Percentiles rank a stretch among this genome's conserved stretches.
phyloP scores from a whole-genome alignment of 2,113 vertebrate species.

The Brienomyrus longianalis region DNA sequence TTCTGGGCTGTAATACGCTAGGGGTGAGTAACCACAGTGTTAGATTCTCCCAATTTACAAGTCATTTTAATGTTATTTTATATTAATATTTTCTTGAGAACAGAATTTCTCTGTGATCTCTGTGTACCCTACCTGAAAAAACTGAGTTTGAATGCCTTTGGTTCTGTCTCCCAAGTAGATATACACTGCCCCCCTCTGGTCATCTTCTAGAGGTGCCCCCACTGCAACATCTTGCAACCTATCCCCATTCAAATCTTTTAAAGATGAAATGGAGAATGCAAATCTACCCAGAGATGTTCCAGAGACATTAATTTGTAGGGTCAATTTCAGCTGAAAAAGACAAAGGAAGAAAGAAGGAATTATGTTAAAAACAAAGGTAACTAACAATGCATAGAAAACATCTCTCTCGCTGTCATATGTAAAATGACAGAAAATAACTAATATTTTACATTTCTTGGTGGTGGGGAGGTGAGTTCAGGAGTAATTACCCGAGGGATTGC shows the following conservation, averaged over 20 bases:
- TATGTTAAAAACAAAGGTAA: background rate
- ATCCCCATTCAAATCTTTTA: conserved; percentile 72
- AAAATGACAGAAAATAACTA: background rate
- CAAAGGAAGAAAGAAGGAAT: background rate
- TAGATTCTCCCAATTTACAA: conserved; percentile 1
- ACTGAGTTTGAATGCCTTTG: conserved; percentile 36
- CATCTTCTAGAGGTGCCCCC: conserved; percentile 71
- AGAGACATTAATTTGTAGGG: conserved; percentile 28
- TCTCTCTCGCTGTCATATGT: too few relatives aligned
- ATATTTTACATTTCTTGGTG: background rate
- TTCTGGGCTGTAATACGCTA: conserved; percentile 58
- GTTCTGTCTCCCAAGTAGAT: conserved; percentile 60
- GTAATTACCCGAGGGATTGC: background rate
- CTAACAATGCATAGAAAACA: too few relatives aligned
- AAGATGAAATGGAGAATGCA: conserved; percentile 58
- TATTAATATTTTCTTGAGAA: background rate
- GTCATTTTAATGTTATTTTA: too few relatives aligned
- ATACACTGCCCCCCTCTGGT: conserved; percentile 66
- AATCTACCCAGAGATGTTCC: conserved; percentile 60
- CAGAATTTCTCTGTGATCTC: background rate
- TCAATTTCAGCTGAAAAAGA: conserved; percentile 43
- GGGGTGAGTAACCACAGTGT: conserved; percentile 4
- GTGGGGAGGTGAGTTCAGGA: background rate
- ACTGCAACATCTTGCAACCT: conserved; percentile 63
- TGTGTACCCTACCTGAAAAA: conserved; percentile 57